phyloP scores from a whole-genome alignment of 2,888 invertebrate species.

The Priocnemis perturbator region DNA sequence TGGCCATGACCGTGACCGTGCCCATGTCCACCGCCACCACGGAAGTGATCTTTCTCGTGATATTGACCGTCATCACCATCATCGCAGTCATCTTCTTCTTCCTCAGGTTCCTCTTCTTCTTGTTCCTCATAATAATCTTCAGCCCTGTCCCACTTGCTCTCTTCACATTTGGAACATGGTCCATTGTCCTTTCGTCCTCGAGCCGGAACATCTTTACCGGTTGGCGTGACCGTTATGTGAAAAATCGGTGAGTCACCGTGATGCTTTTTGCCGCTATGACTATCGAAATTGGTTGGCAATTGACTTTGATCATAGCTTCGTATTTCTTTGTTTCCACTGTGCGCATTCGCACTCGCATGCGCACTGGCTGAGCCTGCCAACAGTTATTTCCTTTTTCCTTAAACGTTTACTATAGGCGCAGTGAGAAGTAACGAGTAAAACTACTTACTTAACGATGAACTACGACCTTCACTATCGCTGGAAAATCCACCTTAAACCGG shows the following conservation, averaged over 20 bases:
- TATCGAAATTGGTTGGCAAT: background rate
- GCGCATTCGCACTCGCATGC: background rate
- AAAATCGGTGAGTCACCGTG: background rate
- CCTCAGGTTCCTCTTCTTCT: constrained; percentile 4
- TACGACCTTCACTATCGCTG: too few relatives aligned
- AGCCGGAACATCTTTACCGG: background rate
- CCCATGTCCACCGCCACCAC: background rate
- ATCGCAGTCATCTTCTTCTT: background rate
- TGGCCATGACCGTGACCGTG: background rate
- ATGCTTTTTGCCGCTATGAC: background rate
- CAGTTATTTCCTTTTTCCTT: too few relatives aligned
- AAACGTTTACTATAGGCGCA: too few relatives aligned
- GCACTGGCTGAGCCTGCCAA: background rate
- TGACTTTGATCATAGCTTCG: background rate
- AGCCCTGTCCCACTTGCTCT: background rate
- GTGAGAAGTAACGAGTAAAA: too few relatives aligned
- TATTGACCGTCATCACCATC: constrained; percentile 1
- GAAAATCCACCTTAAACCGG: too few relatives aligned
- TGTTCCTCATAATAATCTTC: background rate
- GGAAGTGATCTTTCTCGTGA: background rate
- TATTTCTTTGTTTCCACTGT: background rate
- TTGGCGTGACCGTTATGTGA: background rate
- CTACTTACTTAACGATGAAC: too few relatives aligned
- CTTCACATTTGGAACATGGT: background rate
- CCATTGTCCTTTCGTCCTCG: background rate